Evolutionary conservation across 2,888 invertebrate species (phyloP).

Genomic region (Diplolepis rosae): DNA sequence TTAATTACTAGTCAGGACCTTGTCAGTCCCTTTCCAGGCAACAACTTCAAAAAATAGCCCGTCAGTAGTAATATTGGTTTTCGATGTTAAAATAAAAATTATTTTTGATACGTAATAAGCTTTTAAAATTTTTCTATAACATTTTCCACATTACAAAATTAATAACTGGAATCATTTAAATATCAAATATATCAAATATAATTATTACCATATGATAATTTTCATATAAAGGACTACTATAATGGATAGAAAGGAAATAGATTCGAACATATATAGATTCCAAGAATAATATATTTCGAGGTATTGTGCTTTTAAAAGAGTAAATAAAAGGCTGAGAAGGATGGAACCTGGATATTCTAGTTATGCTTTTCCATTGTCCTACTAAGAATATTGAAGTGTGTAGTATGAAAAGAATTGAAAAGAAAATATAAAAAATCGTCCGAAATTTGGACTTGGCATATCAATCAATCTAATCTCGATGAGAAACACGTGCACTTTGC

Average conservation of each 20-base stretch:
- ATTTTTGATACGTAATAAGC: too few relatives aligned
- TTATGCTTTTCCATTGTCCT: constrained; percentile 14
- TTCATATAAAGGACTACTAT: background rate
- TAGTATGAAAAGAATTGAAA: background rate
- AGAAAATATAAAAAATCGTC: background rate
- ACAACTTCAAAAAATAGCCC: too few relatives aligned
- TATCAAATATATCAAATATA: too few relatives aligned
- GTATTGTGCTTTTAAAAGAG: background rate
- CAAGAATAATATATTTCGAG: background rate
- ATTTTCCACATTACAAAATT: too few relatives aligned
- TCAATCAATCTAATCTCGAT: constrained; percentile 29
- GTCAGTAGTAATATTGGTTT: too few relatives aligned
- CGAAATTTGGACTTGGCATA: constrained; percentile 32
- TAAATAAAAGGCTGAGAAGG: constrained; percentile 20
- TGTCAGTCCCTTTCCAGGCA: too few relatives aligned
- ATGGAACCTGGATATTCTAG: background rate
- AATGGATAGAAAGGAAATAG: constrained; percentile 1
- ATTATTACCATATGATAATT: too few relatives aligned
- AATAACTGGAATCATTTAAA: too few relatives aligned
- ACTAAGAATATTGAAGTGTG: background rate
- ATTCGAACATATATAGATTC: background rate
- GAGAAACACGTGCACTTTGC: background rate
- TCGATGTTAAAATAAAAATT: too few relatives aligned
- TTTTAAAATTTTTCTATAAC: too few relatives aligned
- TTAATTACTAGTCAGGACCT: too few relatives aligned